Percentiles rank a stretch among this genome's conserved stretches.
These are phyloP conservation scores for Babyrousa celebensis DNA, from an alignment of 2,797 vertebrate genomes.

Conservation along the genomic window DNA sequence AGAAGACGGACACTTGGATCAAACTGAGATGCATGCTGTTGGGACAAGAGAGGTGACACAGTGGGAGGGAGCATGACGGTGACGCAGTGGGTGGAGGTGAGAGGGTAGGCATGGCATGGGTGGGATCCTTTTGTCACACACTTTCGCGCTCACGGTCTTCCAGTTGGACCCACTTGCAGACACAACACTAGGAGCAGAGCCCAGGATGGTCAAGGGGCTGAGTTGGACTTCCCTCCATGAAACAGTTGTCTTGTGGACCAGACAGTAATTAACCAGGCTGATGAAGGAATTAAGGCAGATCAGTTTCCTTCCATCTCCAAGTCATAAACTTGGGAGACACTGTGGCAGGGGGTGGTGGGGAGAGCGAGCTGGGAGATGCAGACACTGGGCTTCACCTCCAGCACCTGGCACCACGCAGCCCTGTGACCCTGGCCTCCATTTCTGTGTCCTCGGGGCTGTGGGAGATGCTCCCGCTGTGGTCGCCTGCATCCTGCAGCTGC, in stretches of 20 bases:
- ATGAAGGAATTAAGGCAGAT: neutral
- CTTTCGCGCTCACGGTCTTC: neutral
- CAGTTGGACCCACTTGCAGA: neutral
- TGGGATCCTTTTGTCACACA: neutral
- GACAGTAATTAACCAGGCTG: neutral
- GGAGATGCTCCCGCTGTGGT: neutral
- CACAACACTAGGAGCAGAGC: neutral
- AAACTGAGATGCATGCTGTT: neutral
- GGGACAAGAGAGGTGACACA: neutral
- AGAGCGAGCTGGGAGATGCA: too few species aligned
- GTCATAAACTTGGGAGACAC: neutral
- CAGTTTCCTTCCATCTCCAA: accelerated
- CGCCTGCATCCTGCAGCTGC: too few species aligned
- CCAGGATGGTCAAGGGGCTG: neutral
- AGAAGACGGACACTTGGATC: neutral
- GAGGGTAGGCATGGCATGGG: accelerated
- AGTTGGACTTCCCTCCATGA: neutral
- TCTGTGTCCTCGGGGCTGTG: accelerated
- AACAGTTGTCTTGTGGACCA: neutral
- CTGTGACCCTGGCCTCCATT: neutral
- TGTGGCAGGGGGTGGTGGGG: too few species aligned
- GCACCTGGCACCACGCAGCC: accelerated
- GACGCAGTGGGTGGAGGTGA: neutral
- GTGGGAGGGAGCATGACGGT: neutral
- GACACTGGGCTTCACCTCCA: neutral